Evolutionary conservation across 2,113 vertebrate genomes (phyloP).

Genomic region (Callocephalon fimbriatum): DNA sequence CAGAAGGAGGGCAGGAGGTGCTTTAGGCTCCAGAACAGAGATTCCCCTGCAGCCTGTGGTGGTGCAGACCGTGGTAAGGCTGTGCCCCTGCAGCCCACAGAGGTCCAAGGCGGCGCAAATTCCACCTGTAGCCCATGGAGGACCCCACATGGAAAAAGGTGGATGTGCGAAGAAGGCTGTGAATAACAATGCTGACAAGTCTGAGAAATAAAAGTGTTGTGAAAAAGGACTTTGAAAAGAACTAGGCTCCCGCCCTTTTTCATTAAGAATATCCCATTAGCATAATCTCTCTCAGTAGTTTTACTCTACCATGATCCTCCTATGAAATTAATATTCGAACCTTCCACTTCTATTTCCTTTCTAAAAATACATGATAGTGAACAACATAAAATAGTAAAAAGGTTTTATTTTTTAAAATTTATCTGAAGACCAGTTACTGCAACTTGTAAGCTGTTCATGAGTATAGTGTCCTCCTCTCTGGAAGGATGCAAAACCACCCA

Average conservation of each 20-base stretch:
- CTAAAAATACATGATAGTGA: not conserved
- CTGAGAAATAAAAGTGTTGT: not conserved
- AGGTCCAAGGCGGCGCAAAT: not conserved
- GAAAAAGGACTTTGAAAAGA: not conserved
- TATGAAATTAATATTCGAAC: not conserved
- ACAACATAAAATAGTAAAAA: not conserved
- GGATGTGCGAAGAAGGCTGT: not conserved
- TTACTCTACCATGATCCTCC: not conserved
- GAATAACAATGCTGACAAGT: not conserved
- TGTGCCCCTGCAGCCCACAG: not conserved
- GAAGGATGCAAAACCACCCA: not conserved
- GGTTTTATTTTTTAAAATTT: not conserved
- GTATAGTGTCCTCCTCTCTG: not conserved
- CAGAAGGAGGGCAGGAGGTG: not conserved
- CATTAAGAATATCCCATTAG: not conserved
- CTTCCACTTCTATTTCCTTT: not conserved
- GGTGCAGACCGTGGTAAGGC: not conserved
- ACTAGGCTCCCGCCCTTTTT: not conserved
- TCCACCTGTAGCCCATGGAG: fast-evolving
- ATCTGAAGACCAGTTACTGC: not conserved
- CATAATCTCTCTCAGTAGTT: not conserved
- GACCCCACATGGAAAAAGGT: fast-evolving
- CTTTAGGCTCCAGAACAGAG: fast-evolving
- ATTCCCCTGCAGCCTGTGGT: not conserved
- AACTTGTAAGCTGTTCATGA: not conserved